Evolutionary conservation across 1,140 invertebrate species (phyloP).

Genomic region (Ips nitidus): DNA sequence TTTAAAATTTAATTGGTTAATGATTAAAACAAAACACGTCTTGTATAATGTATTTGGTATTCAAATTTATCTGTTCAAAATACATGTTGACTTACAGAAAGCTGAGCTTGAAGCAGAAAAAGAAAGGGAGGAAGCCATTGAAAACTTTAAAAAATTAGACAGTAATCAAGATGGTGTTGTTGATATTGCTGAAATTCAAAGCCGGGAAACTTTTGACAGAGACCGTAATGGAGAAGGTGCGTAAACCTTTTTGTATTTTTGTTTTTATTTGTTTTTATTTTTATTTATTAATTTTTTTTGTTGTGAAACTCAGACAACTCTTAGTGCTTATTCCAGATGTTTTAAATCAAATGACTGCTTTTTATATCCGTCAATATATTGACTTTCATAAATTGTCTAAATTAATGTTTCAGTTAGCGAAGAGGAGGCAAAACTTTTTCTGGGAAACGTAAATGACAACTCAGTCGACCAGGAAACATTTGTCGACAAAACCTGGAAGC

Average conservation of each 20-base stretch:
- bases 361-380: no score
- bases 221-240: constrained; percentile 77
- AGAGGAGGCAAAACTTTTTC: constrained; percentile 83
- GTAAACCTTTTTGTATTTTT: not conserved
- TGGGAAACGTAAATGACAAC: constrained; percentile 63
- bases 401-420: constrained; percentile 61
- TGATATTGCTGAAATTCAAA: constrained; percentile 76
- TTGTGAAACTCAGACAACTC: no score
- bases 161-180: constrained; percentile 76
- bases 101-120: constrained; percentile 63
- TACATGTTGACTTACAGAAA: constrained; percentile 47
- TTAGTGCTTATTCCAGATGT: no score
- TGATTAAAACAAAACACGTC: not conserved
- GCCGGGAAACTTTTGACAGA: constrained; percentile 78
- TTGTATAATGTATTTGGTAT: not conserved
- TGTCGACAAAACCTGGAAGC: constrained; percentile 67
- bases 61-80: not conserved
- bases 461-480: constrained; percentile 74
- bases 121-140: constrained; percentile 63
- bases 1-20: not conserved
- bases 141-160: constrained; percentile 75
- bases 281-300: not conserved
- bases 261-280: no score
- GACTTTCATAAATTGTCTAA: no score
- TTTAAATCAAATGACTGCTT: no score